A percentile compares a stretch with the other conserved stretches of the same genome.
Conservation (phyloP, 2,113 vertebrate genomes). For the Tauraco erythrolophus region DNA sequence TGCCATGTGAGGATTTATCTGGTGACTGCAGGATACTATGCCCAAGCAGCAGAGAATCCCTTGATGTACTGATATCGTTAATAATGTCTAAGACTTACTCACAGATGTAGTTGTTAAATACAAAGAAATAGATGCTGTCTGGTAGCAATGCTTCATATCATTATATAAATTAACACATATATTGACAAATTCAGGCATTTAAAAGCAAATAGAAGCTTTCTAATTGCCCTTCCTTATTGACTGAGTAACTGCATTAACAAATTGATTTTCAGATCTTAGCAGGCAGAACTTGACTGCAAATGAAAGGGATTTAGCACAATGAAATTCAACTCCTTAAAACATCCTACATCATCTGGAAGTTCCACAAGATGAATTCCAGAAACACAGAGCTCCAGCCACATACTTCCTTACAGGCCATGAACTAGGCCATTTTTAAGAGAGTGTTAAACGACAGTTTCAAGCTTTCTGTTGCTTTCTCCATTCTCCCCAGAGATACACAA, state of each 20-base stretch:
- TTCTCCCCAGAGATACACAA: not conserved
- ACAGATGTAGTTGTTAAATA: not conserved
- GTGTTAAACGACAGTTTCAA: not conserved
- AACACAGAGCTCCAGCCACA: not conserved
- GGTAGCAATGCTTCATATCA: not conserved
- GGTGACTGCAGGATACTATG: not conserved
- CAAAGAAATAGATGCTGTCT: not conserved
- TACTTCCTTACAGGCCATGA: not conserved
- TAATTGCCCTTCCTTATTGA: not conserved
- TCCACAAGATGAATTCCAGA: not conserved
- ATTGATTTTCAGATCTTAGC: not conserved
- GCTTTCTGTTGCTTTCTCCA: not conserved
- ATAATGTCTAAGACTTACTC: not conserved
- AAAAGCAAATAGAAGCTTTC: conserved; percentile 14
- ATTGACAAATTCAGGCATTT: not conserved
- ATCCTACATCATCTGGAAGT: not conserved
- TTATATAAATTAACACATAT: not conserved
- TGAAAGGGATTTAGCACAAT: not conserved
- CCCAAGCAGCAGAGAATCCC: not conserved
- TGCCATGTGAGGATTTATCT: not conserved
- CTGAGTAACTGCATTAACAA: not conserved
- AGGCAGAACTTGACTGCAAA: not conserved
- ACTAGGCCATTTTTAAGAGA: not conserved
- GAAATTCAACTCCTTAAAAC: not conserved
- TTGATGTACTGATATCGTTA: not conserved